Evolutionary conservation across 2,797 vertebrate species (phyloP).

Genomic region (Fistularia commersonii): DNA sequence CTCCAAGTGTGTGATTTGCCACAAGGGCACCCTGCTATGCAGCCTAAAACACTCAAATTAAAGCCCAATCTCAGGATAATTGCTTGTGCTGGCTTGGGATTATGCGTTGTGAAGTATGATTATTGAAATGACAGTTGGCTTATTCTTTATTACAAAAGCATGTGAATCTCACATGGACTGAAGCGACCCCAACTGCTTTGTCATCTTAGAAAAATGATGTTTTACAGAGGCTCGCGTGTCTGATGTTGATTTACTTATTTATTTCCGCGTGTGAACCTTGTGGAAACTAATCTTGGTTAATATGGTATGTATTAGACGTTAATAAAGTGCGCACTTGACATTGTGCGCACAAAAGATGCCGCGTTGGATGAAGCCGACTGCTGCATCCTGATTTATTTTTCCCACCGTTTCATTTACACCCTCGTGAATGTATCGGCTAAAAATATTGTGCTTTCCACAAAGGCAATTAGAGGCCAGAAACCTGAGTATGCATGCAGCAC

Average conservation of each 20-base stretch:
- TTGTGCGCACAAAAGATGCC: conserved; percentile 1
- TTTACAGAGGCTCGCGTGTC: conserved; percentile 39
- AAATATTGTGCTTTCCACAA: conserved; percentile 66
- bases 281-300: not conserved
- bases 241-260: conserved; percentile 25
- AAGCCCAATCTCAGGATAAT: conserved; percentile 17
- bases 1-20: not conserved
- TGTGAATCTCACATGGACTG: conserved; percentile 26
- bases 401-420: conserved; percentile 18
- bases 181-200: conserved; percentile 17
- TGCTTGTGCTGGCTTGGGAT: conserved; percentile 10
- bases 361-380: conserved; percentile 1
- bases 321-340: not conserved
- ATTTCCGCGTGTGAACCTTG: too few species aligned
- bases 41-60: conserved; percentile 15
- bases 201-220: conserved; percentile 48
- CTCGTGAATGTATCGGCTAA: conserved; percentile 36
- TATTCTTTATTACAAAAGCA: conserved; percentile 32
- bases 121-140: conserved; percentile 26
- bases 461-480: conserved; percentile 72
- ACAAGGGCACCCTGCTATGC: conserved; percentile 2
- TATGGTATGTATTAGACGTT: too few species aligned
- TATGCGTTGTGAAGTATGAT: conserved; percentile 6
- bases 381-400: conserved; percentile 27
- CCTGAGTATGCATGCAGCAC: conserved; percentile 59